Conservation (phyloP, 1,140 invertebrate genomes). For the Manduca sexta region DNA sequence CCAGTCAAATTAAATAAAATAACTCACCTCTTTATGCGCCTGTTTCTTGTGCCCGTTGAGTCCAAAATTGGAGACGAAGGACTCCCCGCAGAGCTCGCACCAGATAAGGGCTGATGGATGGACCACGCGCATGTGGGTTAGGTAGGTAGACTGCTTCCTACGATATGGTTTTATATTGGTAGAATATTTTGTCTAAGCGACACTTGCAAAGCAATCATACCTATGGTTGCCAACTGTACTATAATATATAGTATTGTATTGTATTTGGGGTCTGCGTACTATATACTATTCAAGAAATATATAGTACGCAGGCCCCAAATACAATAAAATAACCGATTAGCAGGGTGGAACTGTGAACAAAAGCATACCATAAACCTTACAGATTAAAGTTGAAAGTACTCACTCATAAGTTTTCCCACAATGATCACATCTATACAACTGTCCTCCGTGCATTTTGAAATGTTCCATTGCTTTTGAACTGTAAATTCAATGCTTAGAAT, state of each 20-base stretch:
- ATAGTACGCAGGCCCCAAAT: no score
- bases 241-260: no score
- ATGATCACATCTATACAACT: neutral
- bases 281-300: no score
- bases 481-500: neutral
- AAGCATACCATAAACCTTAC: no score
- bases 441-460: slow-evolving; percentile 1
- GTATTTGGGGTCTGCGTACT: no score
- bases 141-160: slow-evolving; percentile 1
- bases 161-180: neutral
- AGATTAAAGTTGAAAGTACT: neutral
- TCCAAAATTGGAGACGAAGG: neutral
- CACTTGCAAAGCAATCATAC: no score
- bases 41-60: neutral
- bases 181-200: no score
- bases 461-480: slow-evolving; percentile 1
- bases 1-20: no score
- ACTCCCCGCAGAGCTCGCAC: slow-evolving; percentile 2
- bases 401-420: neutral
- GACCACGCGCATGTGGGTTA: neutral
- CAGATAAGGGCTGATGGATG: neutral
- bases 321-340: no score
- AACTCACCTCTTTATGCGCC: slow-evolving; percentile 1
- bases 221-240: no score
- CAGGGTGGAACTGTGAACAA: no score